Evolutionary conservation across 2,888 invertebrate genomes (phyloP).

Genomic region (Sialis lutaria): DNA sequence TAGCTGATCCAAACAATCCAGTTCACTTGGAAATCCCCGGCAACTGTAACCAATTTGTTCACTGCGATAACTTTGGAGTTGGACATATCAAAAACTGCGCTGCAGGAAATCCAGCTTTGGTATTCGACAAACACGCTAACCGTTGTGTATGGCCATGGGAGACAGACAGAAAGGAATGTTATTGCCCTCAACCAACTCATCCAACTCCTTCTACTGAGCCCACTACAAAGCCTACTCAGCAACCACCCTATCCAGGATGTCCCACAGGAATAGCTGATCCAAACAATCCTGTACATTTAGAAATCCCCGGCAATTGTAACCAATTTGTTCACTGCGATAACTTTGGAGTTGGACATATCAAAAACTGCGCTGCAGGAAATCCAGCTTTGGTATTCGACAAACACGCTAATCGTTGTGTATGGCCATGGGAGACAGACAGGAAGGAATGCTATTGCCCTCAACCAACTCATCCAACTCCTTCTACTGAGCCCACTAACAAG

Average conservation of each 20-base stretch:
- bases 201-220: not conserved
- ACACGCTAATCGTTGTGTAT: not conserved
- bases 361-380: not conserved
- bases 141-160: not conserved
- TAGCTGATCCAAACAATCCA: not conserved
- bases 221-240: not conserved
- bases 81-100: not conserved
- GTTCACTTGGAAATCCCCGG: not conserved
- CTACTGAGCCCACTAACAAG: not conserved
- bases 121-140: not conserved
- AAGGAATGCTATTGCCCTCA: not conserved
- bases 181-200: not conserved
- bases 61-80: not conserved
- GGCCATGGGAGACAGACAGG: not conserved
- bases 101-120: not conserved
- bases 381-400: not conserved
- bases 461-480: not conserved
- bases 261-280: not conserved
- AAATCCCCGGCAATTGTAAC: not conserved
- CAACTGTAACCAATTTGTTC: conserved; percentile 1
- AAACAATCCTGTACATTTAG: not conserved
- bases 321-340: not conserved
- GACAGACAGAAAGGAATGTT: not conserved
- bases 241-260: not conserved
- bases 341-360: not conserved